A percentile compares a stretch with the other conserved stretches of the same genome.
Evolutionary conservation across 2,888 invertebrate species (phyloP).

Genomic region (Platerodrilus igneus): DNA sequence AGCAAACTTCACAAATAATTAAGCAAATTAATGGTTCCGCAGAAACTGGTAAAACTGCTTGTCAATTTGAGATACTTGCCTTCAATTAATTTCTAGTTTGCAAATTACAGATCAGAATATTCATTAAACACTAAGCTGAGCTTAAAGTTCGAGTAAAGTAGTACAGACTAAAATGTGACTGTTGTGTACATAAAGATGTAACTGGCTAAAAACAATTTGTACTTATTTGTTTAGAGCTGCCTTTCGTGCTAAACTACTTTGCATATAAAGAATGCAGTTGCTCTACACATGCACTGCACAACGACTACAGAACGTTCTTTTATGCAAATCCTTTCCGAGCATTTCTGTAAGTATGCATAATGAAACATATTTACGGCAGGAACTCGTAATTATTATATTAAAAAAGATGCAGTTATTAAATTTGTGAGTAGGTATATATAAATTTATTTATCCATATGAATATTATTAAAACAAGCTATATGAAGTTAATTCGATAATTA

Average conservation of each 20-base stretch:
- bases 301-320: slow-evolving; percentile 17
- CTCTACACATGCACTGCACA: slow-evolving; percentile 18
- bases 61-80: no score
- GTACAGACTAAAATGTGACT: no score
- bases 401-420: slow-evolving; percentile 10
- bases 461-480: slow-evolving; percentile 3
- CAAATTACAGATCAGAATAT: no score
- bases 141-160: no score
- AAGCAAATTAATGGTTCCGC: no score
- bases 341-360: slow-evolving; percentile 20
- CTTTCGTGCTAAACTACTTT: slow-evolving; percentile 28
- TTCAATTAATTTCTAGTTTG: no score
- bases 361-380: slow-evolving; percentile 17
- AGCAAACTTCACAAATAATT: no score
- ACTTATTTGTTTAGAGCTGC: slow-evolving; percentile 28
- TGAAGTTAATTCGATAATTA: not conserved
- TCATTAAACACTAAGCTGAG: no score
- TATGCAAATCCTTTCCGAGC: slow-evolving; percentile 16
- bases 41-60: no score
- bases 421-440: slow-evolving; percentile 3
- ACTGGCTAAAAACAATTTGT: slow-evolving; percentile 28
- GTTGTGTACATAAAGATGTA: slow-evolving; percentile 23
- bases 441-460: not conserved
- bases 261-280: slow-evolving; percentile 30
- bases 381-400: slow-evolving; percentile 14